Evolutionary conservation across 2,888 invertebrate species (phyloP), one percentile per base, ranked within the genome.

Genomic region (Tiliacea aurago): DNA sequence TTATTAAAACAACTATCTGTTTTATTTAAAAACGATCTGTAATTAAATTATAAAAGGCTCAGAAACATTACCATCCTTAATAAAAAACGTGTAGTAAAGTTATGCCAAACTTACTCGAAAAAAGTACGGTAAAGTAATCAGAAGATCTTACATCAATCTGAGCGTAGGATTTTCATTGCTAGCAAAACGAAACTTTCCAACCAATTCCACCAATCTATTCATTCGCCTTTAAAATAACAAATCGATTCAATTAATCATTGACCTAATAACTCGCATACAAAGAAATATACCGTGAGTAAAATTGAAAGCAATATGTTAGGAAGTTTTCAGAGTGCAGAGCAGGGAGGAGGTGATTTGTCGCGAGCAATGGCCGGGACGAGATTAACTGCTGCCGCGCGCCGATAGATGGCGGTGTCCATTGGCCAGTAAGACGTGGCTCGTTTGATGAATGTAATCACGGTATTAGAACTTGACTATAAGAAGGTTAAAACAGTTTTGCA

Each of bases 271-370:
- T 81, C 45, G 41, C 73, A 72, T 68, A 73, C 73, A 79, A 83
- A 83, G 71, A 70, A 83, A 70, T 61, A 70, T 78, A 85, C 59
- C 58, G 68, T 72, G 43, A 78, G 72, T 78, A 71, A 85, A 87
- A 86, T 85, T 86, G 87, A 85, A 85, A 86, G 84, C 81, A 74
- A 86, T 86, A 86, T 62, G 76, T 86, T 85, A 78, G 72, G 66
- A 83, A 81, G 78, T 85, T 86, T 85, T 83, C 77, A 77, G 45
- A 70, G 73, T 76, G 76, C 70, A 83, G 83, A 87, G 70, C 74
- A 61, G 70, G 72, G 70, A 71, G 77, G 84, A 71, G 77, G 84
- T 80, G 80, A 87, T 87, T 87, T 86, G 87, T 87, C 87, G 83
- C 73, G 73, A 59, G 73, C 84, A 87, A 87, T 87, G 87, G 82